Base-by-base conservation (phyloP, 2,113 vertebrate species). In the Sebastes schlegelii region DNA sequence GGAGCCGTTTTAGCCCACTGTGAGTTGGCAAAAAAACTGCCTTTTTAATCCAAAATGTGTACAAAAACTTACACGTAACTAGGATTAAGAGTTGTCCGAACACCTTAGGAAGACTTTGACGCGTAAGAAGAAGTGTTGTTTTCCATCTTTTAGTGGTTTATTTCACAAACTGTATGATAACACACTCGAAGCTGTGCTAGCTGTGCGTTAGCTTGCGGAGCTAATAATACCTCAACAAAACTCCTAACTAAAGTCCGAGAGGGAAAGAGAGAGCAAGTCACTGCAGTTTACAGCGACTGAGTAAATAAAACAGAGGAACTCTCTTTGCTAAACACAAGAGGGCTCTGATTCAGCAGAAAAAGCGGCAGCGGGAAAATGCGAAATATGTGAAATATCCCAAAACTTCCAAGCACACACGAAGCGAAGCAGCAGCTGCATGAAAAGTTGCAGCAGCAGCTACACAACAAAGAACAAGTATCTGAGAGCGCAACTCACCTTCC, bases 341-440 rank as follows among this genome's bases (percentile, higher is more conserved):
- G 34, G 16, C 19, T 75, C 61, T 13, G 91, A 90, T 76, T 87
- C 86, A 82, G 75, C 88, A 46, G 34, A 34, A 34, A 34, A 85
- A 85, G 64, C 23, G 46, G 67, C 70, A 21, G 83, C 77, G 83
- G 77, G 89, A 83, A 94, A 93, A 95, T 95, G 92, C 83, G 73
- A 95, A 94, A 95, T 89, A 95, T 94, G 93, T 91, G 80, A 95
- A 92, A 94, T 88, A 95, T 94, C 93, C 91, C 89, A 93, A 94
- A 95, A 95, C 93, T 94, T 92, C 52, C 93, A 57, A 75, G 88
- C 82, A 40, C 82, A 86, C 87, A 52, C 86, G 85, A 85, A 90
- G 92, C 91, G 78, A 63, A 90, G 91, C 87, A 89, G 87, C 86
- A 74, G 89, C 86, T 58, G 88, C 88, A 17, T 73, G 77, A 91